phyloP scores from a whole-genome alignment of 53 echinoderm and acorn worm genomes.

The Antedon mediterranea region DNA sequence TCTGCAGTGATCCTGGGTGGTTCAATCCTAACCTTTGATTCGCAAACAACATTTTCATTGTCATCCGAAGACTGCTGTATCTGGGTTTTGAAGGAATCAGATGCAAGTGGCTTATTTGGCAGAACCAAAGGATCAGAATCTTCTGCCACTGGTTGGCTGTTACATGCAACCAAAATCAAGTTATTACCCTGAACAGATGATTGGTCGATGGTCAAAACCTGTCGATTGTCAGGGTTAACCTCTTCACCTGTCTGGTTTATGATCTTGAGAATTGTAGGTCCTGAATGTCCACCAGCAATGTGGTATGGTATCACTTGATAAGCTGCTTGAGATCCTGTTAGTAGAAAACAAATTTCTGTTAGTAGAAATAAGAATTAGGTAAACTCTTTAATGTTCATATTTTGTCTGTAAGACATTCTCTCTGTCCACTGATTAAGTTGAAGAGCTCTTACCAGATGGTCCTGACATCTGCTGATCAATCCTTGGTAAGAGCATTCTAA shows the following conservation, averaged over 20 bases:
- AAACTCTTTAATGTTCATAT: too few relatives aligned
- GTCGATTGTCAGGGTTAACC: neutral
- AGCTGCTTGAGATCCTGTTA: neutral
- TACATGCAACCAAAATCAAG: neutral
- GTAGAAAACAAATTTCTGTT: neutral
- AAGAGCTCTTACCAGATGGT: neutral
- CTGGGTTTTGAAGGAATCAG: conserved; percentile 17
- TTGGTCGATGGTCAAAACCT: neutral
- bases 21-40: neutral
- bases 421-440: too few relatives aligned
- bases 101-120: conserved; percentile 11
- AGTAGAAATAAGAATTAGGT: too few relatives aligned
- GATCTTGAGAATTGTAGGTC: neutral
- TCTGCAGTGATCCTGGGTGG: conserved; percentile 54
- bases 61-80: neutral
- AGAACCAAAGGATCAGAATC: conserved; percentile 12
- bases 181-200: neutral
- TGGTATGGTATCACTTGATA: neutral
- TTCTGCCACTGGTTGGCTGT: conserved; percentile 11
- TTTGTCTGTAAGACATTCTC: too few relatives aligned
- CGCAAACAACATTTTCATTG: neutral
- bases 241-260: neutral
- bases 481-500: neutral
- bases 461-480: neutral
- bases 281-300: neutral